Percentiles rank a stretch among this genome's conserved stretches.
Evolutionary conservation across 2,797 vertebrate genomes (phyloP).

Genomic region (Pangasius larnaudii): DNA sequence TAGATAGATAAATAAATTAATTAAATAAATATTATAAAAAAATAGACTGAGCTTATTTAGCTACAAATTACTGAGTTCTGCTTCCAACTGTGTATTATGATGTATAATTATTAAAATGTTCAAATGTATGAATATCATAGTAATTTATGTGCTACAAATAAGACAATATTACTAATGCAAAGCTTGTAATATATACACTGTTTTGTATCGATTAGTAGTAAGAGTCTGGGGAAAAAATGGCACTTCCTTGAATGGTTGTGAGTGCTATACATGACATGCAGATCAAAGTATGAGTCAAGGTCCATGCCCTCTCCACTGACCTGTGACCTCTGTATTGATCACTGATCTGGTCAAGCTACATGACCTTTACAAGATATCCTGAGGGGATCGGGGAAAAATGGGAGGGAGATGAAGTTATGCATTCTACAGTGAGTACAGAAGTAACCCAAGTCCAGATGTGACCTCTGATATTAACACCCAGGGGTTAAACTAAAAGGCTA

Average conservation of each 20-base stretch:
- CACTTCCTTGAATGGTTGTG: neutral
- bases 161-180: neutral
- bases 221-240: neutral
- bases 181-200: neutral
- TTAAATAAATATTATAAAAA: neutral
- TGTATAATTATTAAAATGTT: too few relatives aligned
- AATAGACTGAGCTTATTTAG: neutral
- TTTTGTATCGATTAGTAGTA: neutral
- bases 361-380: neutral
- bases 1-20: too few relatives aligned
- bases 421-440: neutral
- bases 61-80: neutral
- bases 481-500: neutral
- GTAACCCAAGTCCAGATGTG: neutral
- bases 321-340: constrained; percentile 15
- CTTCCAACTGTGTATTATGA: neutral
- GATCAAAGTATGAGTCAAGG: neutral
- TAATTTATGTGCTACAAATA: neutral
- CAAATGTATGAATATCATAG: neutral
- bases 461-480: constrained; percentile 1
- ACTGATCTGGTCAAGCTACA: neutral
- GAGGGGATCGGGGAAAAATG: neutral
- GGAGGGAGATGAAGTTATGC: neutral
- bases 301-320: neutral
- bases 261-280: neutral